phyloP scores from a whole-genome alignment of 1,140 invertebrate species.

The Halesus radiatus region DNA sequence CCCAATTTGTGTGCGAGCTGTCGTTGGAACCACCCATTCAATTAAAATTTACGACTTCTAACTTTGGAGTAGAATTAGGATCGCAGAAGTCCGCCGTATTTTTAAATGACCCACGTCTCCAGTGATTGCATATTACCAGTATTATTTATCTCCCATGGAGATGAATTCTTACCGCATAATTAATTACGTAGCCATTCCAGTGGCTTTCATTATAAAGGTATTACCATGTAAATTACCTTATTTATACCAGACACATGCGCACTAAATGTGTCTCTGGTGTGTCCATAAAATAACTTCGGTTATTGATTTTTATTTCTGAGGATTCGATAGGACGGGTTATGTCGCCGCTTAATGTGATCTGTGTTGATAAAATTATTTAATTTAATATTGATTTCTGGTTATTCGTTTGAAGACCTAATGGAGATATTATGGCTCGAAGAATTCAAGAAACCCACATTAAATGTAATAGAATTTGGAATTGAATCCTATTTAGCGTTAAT shows the following conservation, averaged over 20 bases:
- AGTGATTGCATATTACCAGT: constrained; percentile 3
- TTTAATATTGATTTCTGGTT: constrained; percentile 2
- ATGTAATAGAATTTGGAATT: neutral
- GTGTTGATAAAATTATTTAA: neutral
- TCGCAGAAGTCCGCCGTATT: neutral
- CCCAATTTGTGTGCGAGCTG: neutral
- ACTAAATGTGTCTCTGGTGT: constrained; percentile 15
- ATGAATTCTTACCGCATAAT: constrained; percentile 38
- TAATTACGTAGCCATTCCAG: constrained; percentile 51
- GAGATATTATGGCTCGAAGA: constrained; percentile 3
- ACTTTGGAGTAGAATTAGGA: neutral
- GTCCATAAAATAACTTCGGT: neutral
- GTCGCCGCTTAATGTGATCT: neutral
- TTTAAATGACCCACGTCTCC: neutral
- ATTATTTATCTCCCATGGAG: constrained; percentile 38
- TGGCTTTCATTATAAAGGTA: constrained; percentile 56
- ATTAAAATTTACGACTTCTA: neutral
- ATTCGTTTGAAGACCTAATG: neutral
- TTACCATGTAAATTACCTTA: constrained; percentile 56
- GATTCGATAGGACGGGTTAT: constrained; percentile 23
- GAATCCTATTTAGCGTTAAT: neutral
- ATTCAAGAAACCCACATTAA: constrained; percentile 15
- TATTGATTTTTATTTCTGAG: constrained; percentile 11
- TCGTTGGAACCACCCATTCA: neutral
- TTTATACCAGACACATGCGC: constrained; percentile 47